Base-by-base conservation (phyloP, 2,888 invertebrate genomes). In the Clitarchus hookeri region DNA sequence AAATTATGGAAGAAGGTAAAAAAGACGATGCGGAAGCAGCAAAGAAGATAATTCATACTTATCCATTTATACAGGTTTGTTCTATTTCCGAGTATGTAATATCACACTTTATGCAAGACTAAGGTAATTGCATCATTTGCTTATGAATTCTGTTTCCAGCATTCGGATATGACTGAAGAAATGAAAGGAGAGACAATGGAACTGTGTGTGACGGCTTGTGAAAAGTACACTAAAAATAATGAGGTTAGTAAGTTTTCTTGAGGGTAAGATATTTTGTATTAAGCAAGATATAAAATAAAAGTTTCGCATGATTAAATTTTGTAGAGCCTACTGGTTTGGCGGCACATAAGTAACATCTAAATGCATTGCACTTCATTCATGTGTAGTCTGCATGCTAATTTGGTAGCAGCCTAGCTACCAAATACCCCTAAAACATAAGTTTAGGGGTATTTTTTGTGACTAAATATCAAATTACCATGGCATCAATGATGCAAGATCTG, bases 151-250 rank as follows among this genome's bases (percentile, higher is more conserved):
- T 87, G 89, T 90, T 92, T 91, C 80, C 92, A 97, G 97, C 95
- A 96, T 91, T 95, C 96, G 1, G 98, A 99, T 91, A 98, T 99
- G 98, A 93, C 94, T 48, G 98, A 98, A 89, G 98, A 98, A 92
- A 97, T 98, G 95, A 95, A 95, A 89, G 94, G 94, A 53, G 98
- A 99, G 92, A 96, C 96, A 0, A 94, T 98, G 92, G 98, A 98
- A 91, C 92, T 98, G 88, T 96, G 97, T 88, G 97, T 98, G 85
- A 97, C 98, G 6, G 98, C 98, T 0, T 98, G 98, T 91, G 98
- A 99, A 92, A 98, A 98, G 92, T 96, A 94, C 92, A 93, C 97
- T 0, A 92, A 94, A 12, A 98, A 98, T 92, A 97, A 98, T 91
- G 96, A 96, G 93, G 96, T 95, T 92, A 90, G 89, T 79, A 84